Evolutionary conservation across 2,113 vertebrate genomes (phyloP), one percentile per base, ranked within the genome.

Genomic region (Craseonycteris thonglongyai): DNA sequence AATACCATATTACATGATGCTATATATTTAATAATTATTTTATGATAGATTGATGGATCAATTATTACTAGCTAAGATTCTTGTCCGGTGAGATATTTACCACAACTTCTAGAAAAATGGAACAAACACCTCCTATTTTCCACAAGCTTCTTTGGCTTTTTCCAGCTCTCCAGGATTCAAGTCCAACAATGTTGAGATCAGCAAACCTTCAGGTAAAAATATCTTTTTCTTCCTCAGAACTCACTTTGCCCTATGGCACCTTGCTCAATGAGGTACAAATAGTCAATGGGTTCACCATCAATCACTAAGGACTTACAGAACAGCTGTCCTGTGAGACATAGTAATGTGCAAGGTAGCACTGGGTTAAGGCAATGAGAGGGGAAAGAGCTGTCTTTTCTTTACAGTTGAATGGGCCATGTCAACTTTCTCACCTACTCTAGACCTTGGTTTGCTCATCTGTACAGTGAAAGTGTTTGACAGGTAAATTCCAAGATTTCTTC

Each of bases 51-150:
- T 26, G 33, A 88, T 26, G 0, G 0, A 90, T 30, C 28, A 4
- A 40, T 75, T 49, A 56, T 26, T 65, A 83, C 88, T 85, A 82
- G 59, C 51, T 38, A 45, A 10, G 56, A 22, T 59, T 88, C 78
- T 91, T 78, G 35, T 59, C 78, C 79, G 71, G 13, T 88, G 74
- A 74, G 58, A 65, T 79, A 59, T 40, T 74, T 71, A 91, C 68
- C 49, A 40, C 5, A 33, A 8, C 42, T 15, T 35, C n/a, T 54
- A 66, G 74, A 91, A 72, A 88, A 93, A 74, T 12, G 58, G 75
- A 79, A 56, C 75, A 16, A 28, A 38, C 10, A 26, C 51, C 51
- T 56, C 51, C 54, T 18, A 21, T 18, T 58, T 35, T 90, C 78
- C 68, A n/a, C 11, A 49, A 56, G 19, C 12, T 59, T 12, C 12